Evolutionary conservation across 2,113 vertebrate genomes (phyloP).

Genomic region (Aegithalos caudatus): DNA sequence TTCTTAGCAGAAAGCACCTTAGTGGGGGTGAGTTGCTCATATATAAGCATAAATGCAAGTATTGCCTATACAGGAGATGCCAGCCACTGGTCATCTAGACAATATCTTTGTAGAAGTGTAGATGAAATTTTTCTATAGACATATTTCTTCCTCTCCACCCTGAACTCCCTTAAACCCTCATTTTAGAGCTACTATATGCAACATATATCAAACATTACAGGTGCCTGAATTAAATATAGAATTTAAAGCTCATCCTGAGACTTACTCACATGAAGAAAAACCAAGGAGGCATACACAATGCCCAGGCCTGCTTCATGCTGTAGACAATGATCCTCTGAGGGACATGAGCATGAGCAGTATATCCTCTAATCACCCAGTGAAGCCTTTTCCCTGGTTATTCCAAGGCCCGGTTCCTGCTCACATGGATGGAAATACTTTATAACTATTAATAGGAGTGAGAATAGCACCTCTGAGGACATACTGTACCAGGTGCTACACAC

Average conservation of each 20-base stretch:
- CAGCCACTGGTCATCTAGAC: background rate
- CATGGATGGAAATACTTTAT: background rate
- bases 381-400: background rate
- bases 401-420: background rate
- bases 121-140: background rate
- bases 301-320: background rate
- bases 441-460: background rate
- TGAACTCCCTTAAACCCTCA: background rate
- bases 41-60: background rate
- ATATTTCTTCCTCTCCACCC: background rate
- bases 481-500: background rate
- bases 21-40: background rate
- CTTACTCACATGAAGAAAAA: background rate
- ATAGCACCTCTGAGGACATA: background rate
- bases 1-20: background rate
- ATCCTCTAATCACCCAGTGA: background rate
- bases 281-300: background rate
- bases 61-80: background rate
- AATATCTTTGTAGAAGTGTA: background rate
- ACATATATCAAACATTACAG: background rate
- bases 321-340: background rate
- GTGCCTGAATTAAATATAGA: background rate
- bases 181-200: background rate
- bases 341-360: accelerated
- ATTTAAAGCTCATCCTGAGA: background rate